phyloP scores from a whole-genome alignment of 2,113 vertebrate species.

The mouse (Mus musculus) region DNA sequence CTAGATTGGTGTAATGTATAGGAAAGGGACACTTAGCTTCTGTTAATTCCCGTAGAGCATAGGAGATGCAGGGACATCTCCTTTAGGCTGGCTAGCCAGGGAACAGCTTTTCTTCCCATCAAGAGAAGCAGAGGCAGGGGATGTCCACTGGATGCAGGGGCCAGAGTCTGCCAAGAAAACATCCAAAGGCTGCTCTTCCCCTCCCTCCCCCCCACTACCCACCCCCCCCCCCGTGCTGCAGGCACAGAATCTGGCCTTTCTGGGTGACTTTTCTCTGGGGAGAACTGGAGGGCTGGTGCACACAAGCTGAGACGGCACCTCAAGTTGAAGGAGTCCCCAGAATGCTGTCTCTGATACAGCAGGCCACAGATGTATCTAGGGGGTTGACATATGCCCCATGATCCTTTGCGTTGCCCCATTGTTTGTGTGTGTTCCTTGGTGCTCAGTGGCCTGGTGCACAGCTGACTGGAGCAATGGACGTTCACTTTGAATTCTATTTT shows the following conservation, averaged over 20 bases:
- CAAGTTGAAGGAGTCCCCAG: neutral
- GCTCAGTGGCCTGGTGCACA: neutral
- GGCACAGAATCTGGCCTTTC: neutral
- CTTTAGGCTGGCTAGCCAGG: accelerated
- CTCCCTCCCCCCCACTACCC: too few species aligned
- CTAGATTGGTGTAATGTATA: neutral
- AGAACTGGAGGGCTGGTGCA: accelerated
- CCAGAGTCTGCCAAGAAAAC: neutral
- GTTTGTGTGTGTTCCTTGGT: accelerated
- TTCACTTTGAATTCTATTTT: accelerated
- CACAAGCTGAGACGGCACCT: neutral
- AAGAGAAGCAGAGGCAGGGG: neutral
- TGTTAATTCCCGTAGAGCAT: neutral
- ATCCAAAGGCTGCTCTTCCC: neutral
- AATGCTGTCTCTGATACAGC: neutral
- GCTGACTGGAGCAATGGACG: accelerated
- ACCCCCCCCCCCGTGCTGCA: too few species aligned
- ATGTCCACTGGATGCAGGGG: accelerated
- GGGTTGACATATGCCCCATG: accelerated
- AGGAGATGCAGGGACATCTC: too few species aligned
- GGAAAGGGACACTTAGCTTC: too few species aligned
- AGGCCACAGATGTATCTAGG: neutral
- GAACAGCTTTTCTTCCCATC: neutral
- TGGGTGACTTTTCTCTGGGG: neutral
- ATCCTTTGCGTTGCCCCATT: accelerated